Percentiles rank a stretch among this genome's conserved stretches.
Evolutionary conservation across 53 echinoderm and acorn worm species (phyloP).

Genomic region (Zoroaster sp.): DNA sequence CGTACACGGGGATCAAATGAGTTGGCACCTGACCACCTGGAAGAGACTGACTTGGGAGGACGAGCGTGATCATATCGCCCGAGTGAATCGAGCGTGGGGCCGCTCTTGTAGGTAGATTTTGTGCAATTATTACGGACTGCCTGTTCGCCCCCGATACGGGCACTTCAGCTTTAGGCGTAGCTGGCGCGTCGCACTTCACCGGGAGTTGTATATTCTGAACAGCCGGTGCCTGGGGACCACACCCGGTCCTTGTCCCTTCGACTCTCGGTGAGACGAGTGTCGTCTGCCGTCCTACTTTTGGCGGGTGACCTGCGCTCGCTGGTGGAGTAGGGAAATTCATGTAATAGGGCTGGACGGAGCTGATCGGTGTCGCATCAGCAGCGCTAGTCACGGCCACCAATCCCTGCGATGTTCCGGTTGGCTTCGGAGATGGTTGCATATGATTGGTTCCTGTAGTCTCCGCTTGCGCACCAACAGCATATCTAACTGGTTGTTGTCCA

Average conservation of each 20-base stretch:
- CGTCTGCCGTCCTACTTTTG: background rate
- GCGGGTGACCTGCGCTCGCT: background rate
- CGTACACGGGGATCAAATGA: constrained; percentile 86
- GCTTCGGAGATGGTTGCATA: background rate
- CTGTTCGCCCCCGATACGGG: background rate
- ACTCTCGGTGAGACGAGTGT: background rate
- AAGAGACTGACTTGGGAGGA: constrained; percentile 70
- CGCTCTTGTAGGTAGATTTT: background rate
- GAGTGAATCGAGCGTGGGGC: background rate
- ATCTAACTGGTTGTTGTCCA: constrained; percentile 3
- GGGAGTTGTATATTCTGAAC: background rate
- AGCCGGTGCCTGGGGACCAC: background rate
- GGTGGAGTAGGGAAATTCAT: constrained; percentile 42
- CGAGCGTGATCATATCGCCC: constrained; percentile 67
- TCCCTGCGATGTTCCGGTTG: background rate
- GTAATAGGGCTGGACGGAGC: constrained; percentile 24
- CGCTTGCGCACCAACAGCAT: background rate
- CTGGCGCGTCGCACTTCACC: background rate
- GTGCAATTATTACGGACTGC: constrained; percentile 6
- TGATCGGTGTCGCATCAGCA: background rate
- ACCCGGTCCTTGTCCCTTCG: background rate
- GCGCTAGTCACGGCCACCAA: background rate
- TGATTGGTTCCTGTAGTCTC: background rate
- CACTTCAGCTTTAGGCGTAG: background rate
- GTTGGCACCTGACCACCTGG: constrained; percentile 82